Percentiles rank a stretch among this genome's conserved stretches.
phyloP scores from a whole-genome alignment of 2,113 vertebrate species.

The Thamnaconus septentrionalis region DNA sequence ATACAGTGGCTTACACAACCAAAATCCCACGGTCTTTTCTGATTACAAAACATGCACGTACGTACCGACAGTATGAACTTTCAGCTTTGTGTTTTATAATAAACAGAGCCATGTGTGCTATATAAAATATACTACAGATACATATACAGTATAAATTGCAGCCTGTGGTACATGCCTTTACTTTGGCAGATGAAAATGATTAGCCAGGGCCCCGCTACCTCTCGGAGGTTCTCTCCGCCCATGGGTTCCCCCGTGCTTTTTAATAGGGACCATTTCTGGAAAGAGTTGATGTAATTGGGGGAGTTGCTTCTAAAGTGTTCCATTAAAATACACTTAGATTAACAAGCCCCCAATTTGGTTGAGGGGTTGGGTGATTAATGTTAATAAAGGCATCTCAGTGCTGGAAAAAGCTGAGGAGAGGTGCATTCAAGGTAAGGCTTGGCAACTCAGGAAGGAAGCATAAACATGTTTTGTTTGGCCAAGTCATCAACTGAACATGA shows the following conservation, averaged over 20 bases:
- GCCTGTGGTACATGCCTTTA: slow-evolving; percentile 46
- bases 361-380: slow-evolving; percentile 59
- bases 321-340: slow-evolving; percentile 69
- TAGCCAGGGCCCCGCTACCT: slow-evolving; percentile 53
- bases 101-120: slow-evolving; percentile 70
- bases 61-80: slow-evolving; percentile 48
- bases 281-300: slow-evolving; percentile 64
- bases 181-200: slow-evolving; percentile 70
- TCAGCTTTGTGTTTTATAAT: slow-evolving; percentile 62
- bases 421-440: slow-evolving; percentile 61
- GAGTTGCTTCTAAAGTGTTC: slow-evolving; percentile 65
- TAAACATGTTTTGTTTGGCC: slow-evolving; percentile 49
- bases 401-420: slow-evolving; percentile 41
- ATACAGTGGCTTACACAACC: slow-evolving; percentile 6
- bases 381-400: slow-evolving; percentile 52
- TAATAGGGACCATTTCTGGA: slow-evolving; percentile 67
- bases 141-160: slow-evolving; percentile 34
- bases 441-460: slow-evolving; percentile 43
- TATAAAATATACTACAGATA: slow-evolving; percentile 47
- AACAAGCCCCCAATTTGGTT: slow-evolving; percentile 60
- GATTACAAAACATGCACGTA: slow-evolving; percentile 5
- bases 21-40: slow-evolving; percentile 18
- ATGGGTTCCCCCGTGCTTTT: slow-evolving; percentile 45
- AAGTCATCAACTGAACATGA: slow-evolving; percentile 49
- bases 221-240: slow-evolving; percentile 40